These are phyloP conservation scores for Wasmannia auropunctata DNA, from an alignment of 1,140 invertebrate species.

Conservation along the genomic window DNA sequence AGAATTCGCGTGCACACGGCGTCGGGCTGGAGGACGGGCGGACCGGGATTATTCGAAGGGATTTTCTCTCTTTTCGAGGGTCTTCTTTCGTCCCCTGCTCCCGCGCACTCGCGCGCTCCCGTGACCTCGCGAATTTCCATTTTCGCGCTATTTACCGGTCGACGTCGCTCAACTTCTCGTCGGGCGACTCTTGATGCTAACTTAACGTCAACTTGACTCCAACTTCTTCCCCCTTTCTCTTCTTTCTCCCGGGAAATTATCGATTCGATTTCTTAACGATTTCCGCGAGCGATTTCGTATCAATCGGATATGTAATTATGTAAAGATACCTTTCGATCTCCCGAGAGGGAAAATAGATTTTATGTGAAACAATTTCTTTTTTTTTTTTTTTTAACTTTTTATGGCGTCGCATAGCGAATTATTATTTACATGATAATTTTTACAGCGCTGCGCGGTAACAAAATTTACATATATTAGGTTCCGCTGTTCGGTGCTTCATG, in stretches of 20 bases:
- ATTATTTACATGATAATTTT: neutral
- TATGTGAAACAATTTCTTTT: neutral
- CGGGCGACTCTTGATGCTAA: neutral
- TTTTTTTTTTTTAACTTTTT: neutral
- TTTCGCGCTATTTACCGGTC: slow-evolving; percentile 54
- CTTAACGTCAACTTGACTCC: slow-evolving; percentile 6
- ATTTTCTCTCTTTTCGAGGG: slow-evolving; percentile 77
- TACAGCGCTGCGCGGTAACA: neutral
- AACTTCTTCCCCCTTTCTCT: neutral
- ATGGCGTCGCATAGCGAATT: neutral
- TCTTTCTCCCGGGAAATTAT: neutral
- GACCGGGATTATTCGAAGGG: slow-evolving; percentile 78
- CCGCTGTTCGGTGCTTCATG: no score
- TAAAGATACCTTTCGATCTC: neutral
- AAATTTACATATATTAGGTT: neutral
- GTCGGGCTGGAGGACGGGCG: slow-evolving; percentile 25
- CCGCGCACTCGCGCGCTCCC: slow-evolving; percentile 9
- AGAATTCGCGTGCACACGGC: slow-evolving; percentile 62
- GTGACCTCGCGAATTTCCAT: slow-evolving; percentile 51
- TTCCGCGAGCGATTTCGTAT: neutral
- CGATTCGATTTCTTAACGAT: slow-evolving; percentile 17
- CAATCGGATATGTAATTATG: neutral
- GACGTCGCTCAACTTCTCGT: slow-evolving; percentile 45
- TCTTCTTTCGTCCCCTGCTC: slow-evolving; percentile 65
- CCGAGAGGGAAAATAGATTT: neutral